phyloP scores from a whole-genome alignment of 2,797 vertebrate species.

The Hybognathus amarus region DNA sequence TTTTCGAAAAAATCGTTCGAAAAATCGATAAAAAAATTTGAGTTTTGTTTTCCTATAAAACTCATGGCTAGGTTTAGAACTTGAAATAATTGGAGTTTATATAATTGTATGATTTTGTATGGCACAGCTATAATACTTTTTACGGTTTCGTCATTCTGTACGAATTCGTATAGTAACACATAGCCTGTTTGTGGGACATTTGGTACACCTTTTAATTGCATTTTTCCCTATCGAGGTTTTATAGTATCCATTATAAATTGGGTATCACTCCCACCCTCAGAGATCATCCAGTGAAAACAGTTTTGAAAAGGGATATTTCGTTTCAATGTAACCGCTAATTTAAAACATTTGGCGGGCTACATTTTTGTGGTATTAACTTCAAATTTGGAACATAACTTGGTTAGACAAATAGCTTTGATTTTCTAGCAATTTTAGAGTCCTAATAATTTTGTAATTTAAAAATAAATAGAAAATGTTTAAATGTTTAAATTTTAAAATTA shows the following conservation, averaged over 20 bases:
- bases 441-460: not conserved
- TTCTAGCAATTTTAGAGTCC: not conserved
- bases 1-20: too few relatives aligned
- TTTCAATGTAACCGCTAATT: rapidly evolving
- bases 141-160: not conserved
- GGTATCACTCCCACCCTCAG: not conserved
- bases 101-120: not conserved
- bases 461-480: not conserved
- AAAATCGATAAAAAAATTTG: too few relatives aligned
- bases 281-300: not conserved
- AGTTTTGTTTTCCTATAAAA: not conserved
- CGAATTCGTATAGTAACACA: too few relatives aligned
- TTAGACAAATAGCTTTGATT: not conserved
- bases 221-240: not conserved
- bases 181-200: too few relatives aligned
- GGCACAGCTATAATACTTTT: not conserved
- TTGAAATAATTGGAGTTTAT: too few relatives aligned
- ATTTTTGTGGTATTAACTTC: not conserved
- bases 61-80: not conserved
- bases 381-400: not conserved
- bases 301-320: too few relatives aligned
- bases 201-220: not conserved
- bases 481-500: too few relatives aligned
- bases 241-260: not conserved
- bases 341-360: too few relatives aligned